A percentile compares a stretch with the other conserved stretches of the same genome.
These are phyloP conservation scores for Monochamus saltuarius DNA, from an alignment of 1,140 invertebrate species.

Conservation along the genomic window DNA sequence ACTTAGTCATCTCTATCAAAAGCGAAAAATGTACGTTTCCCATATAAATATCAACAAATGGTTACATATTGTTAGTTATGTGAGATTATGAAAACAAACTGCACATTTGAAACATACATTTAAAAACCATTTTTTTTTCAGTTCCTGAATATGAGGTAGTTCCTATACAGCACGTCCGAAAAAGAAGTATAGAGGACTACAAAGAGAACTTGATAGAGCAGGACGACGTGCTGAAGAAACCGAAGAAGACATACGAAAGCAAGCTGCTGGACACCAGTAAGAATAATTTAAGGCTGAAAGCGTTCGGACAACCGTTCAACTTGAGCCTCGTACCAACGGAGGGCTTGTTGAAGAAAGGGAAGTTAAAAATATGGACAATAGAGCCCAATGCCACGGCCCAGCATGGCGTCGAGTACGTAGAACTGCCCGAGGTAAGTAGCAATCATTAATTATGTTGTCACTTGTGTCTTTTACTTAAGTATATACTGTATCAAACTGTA, in stretches of 20 bases:
- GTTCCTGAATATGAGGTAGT: constrained; percentile 71
- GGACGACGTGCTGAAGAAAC: constrained; percentile 16
- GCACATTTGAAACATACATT: too few relatives aligned
- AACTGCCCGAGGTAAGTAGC: constrained; percentile 65
- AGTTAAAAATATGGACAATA: constrained; percentile 76
- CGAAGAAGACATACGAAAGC: constrained; percentile 8
- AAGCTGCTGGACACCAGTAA: constrained; percentile 22
- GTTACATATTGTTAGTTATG: too few relatives aligned
- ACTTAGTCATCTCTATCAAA: too few relatives aligned
- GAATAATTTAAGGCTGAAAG: constrained; percentile 69
- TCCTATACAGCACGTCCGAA: constrained; percentile 49
- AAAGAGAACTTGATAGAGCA: constrained; percentile 22
- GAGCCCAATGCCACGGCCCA: constrained; percentile 66
- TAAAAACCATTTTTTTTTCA: constrained; percentile 46
- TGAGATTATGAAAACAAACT: too few relatives aligned
- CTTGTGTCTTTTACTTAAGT: too few relatives aligned
- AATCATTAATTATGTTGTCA: too few relatives aligned
- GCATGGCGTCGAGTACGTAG: constrained; percentile 74
- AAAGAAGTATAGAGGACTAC: constrained; percentile 36
- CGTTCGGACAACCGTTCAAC: constrained; percentile 72
- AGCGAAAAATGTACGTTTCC: too few relatives aligned
- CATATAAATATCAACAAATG: too few relatives aligned
- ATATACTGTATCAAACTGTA: too few relatives aligned
- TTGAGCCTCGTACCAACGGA: constrained; percentile 72
- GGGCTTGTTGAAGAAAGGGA: constrained; percentile 68